Conservation (phyloP, 2,888 invertebrate species). For the Harpalus rubripes region DNA sequence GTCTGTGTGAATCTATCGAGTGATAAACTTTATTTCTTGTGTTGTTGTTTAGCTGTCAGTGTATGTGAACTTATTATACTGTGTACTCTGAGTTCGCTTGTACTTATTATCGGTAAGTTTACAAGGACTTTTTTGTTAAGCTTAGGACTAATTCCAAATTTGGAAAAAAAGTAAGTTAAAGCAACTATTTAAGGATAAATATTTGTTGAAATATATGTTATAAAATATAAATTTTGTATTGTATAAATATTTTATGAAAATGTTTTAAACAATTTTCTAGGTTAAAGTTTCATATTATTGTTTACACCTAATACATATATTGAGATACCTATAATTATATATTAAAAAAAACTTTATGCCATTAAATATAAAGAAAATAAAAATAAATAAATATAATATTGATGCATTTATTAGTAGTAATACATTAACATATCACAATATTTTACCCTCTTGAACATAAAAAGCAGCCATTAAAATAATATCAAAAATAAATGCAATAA, state of each 20-base stretch:
- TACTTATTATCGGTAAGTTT: slow-evolving; percentile 9
- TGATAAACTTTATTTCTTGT: slow-evolving; percentile 15
- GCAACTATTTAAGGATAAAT: neutral
- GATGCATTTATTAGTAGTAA: neutral
- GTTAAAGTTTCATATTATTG: too few species aligned
- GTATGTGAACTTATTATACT: neutral
- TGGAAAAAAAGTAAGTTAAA: too few species aligned
- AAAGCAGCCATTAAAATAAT: neutral
- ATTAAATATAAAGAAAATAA: neutral
- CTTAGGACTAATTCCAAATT: too few species aligned
- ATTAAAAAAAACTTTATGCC: too few species aligned
- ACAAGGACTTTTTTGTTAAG: too few species aligned
- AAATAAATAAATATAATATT: neutral
- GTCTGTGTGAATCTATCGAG: slow-evolving; percentile 15
- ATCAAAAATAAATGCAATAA: neutral
- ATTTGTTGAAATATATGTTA: slow-evolving; percentile 24
- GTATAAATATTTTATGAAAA: slow-evolving; percentile 5
- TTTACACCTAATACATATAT: too few species aligned
- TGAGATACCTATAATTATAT: too few species aligned
- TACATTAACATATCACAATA: slow-evolving; percentile 1
- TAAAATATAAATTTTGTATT: slow-evolving; percentile 7
- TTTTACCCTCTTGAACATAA: neutral
- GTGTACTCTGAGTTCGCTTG: neutral
- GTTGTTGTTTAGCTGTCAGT: neutral
- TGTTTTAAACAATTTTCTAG: neutral